These are phyloP conservation scores for Tetrao urogallus DNA, from an alignment of 2,113 vertebrate species.

Conservation along the genomic window DNA sequence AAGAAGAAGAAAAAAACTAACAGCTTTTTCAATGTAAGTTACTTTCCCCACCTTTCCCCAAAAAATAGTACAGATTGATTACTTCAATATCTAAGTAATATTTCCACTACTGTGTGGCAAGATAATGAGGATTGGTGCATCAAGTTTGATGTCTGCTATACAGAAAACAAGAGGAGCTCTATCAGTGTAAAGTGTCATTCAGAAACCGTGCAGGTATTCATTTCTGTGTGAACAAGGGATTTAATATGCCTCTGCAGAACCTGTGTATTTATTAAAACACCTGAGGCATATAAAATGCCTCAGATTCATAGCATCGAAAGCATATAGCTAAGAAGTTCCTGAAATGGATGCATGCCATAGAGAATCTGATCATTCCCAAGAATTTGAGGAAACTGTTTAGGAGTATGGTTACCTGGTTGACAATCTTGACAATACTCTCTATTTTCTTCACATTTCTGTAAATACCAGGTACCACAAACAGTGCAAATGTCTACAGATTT, in stretches of 20 bases:
- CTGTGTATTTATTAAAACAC: background rate
- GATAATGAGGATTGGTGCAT: background rate
- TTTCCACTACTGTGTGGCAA: background rate
- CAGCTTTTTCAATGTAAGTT: background rate
- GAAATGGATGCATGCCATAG: background rate
- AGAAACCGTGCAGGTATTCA: background rate
- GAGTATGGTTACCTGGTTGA: fast-evolving
- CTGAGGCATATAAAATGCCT: background rate
- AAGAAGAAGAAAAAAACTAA: background rate
- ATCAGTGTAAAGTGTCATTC: background rate
- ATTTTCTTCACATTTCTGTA: background rate
- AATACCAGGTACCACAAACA: background rate
- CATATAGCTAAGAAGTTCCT: background rate
- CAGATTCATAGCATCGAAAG: background rate
- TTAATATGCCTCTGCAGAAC: background rate
- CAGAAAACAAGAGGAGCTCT: background rate
- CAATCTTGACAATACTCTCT: background rate
- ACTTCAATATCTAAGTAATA: background rate
- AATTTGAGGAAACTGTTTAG: background rate
- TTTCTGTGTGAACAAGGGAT: background rate
- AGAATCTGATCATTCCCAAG: background rate
- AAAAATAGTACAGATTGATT: background rate
- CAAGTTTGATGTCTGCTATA: background rate
- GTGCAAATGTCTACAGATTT: background rate
- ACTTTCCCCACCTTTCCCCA: background rate